Conservation (phyloP, 2,888 invertebrate species). For the Philaethria dido region DNA sequence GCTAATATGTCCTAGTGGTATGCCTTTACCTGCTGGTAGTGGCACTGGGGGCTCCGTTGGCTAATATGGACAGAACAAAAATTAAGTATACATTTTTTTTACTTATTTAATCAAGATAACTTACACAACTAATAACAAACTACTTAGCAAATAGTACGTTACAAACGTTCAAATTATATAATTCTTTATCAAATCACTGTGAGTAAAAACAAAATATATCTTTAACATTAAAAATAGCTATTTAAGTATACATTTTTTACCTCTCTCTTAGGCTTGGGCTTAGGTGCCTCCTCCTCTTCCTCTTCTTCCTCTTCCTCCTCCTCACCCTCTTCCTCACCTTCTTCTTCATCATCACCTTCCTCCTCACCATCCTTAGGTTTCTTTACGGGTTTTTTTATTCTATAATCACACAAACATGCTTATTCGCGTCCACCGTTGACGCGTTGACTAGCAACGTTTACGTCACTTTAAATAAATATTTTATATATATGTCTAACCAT, state of each 20-base stretch:
- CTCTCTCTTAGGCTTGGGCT: constrained; percentile 80
- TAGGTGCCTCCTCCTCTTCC: constrained; percentile 75
- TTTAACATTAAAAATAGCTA: too few relatives aligned
- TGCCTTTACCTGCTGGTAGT: constrained; percentile 85
- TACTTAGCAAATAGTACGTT: too few relatives aligned
- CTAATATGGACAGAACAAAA: constrained; percentile 49
- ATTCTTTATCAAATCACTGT: too few relatives aligned
- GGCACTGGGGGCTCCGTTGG: constrained; percentile 81
- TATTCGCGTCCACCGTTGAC: too few relatives aligned
- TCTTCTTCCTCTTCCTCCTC: constrained; percentile 77
- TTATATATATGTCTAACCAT: too few relatives aligned
- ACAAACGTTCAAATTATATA: too few relatives aligned
- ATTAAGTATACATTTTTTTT: constrained; percentile 2
- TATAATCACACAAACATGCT: constrained; percentile 41
- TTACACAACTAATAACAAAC: too few relatives aligned
- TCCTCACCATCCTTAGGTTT: constrained; percentile 68
- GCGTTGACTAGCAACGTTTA: too few relatives aligned
- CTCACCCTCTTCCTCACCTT: constrained; percentile 70
- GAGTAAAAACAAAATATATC: too few relatives aligned
- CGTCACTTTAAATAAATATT: too few relatives aligned
- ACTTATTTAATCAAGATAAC: too few relatives aligned
- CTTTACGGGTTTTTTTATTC: constrained; percentile 72
- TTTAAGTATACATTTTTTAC: too few relatives aligned
- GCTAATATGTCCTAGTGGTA: constrained; percentile 87
- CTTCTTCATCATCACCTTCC: constrained; percentile 71